Evolutionary conservation across 2,888 invertebrate species (phyloP).

Genomic region (Drosophila putrida): DNA sequence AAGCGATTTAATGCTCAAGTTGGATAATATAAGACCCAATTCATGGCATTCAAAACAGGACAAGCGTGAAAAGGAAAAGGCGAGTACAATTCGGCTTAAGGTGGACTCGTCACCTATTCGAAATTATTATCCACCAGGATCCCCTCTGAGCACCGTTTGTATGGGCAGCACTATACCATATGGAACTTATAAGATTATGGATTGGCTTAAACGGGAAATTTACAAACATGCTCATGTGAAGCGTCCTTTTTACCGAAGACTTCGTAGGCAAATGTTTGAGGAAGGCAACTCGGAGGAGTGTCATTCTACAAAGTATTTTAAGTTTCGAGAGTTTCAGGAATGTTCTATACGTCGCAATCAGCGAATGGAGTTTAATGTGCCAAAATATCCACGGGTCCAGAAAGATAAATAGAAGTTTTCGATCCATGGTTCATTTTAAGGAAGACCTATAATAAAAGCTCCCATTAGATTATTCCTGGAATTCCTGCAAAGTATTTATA

Average conservation of each 20-base stretch:
- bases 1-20: not conserved
- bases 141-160: conserved; percentile 21
- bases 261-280: conserved; percentile 38
- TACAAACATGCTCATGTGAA: not conserved
- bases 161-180: conserved; percentile 35
- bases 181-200: conserved; percentile 12
- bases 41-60: not conserved
- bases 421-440: too few relatives aligned
- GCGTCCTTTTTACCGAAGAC: conserved; percentile 15
- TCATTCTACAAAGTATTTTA: conserved; percentile 9
- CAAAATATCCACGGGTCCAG: conserved; percentile 46
- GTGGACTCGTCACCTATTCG: conserved; percentile 1
- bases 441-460: too few relatives aligned
- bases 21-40: not conserved
- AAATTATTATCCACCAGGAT: conserved; percentile 31
- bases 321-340: conserved; percentile 37
- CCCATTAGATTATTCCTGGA: too few relatives aligned
- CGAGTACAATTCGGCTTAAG: not conserved
- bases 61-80: not conserved
- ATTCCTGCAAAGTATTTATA: too few relatives aligned
- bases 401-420: conserved; percentile 7
- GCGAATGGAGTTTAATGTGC: conserved; percentile 46
- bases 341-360: conserved; percentile 54
- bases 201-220: conserved; percentile 36
- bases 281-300: conserved; percentile 43